Conservation (phyloP, 2,888 invertebrate genomes). For the Ectropis crepuscularia region DNA sequence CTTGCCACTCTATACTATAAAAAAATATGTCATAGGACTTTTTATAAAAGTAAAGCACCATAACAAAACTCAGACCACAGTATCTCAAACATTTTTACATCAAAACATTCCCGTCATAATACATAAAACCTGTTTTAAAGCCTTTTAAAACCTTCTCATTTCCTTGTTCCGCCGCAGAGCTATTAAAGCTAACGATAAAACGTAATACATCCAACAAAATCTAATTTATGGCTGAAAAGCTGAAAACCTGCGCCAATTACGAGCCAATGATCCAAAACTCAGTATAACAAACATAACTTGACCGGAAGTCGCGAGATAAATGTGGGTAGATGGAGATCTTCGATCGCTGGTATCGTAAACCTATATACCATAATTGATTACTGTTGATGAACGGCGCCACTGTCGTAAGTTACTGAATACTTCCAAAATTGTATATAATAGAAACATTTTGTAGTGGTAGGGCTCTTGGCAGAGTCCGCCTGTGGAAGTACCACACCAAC, state of each 20-base stretch:
- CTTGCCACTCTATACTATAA: too few relatives aligned
- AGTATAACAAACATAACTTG: neutral
- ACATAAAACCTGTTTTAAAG: conserved; percentile 27
- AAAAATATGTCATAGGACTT: too few relatives aligned
- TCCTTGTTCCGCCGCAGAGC: conserved; percentile 32
- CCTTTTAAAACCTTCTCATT: conserved; percentile 38
- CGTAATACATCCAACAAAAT: conserved; percentile 33
- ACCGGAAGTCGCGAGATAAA: conserved; percentile 3
- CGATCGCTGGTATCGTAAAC: neutral
- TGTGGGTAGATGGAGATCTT: conserved; percentile 1
- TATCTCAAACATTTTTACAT: conserved; percentile 13
- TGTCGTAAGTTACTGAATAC: too few relatives aligned
- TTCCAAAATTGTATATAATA: too few relatives aligned
- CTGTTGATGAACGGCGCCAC: neutral
- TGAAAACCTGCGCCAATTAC: conserved; percentile 29
- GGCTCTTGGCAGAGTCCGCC: too few relatives aligned
- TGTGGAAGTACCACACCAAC: too few relatives aligned
- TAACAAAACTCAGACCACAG: neutral
- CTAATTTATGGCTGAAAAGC: conserved; percentile 35
- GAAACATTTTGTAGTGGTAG: too few relatives aligned
- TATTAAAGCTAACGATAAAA: conserved; percentile 37
- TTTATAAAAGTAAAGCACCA: neutral
- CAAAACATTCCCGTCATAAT: conserved; percentile 13
- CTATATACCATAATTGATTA: neutral
- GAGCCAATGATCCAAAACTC: conserved; percentile 16